phyloP scores from a whole-genome alignment of 30 jellyfish, hydroid and myxozoan genomes.

The Chrysaora quinquecirrha region DNA sequence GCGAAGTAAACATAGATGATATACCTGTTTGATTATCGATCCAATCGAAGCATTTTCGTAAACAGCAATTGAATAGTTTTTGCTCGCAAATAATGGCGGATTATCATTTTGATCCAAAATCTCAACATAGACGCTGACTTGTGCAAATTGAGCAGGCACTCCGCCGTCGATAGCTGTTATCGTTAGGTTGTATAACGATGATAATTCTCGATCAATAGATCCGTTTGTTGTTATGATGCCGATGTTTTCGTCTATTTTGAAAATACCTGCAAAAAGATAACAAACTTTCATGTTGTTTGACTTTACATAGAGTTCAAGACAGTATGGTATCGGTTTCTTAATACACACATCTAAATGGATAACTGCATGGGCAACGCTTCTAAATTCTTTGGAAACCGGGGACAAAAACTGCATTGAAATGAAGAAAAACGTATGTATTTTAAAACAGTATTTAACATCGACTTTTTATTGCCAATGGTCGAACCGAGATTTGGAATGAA shows the following conservation, averaged over 20 bases:
- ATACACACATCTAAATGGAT: too few species aligned
- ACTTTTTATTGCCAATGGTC: too few species aligned
- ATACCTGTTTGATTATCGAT: constrained; percentile 19
- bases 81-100: constrained; percentile 59
- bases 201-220: constrained; percentile 74
- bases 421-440: too few species aligned
- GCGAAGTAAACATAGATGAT: too few species aligned
- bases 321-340: too few species aligned
- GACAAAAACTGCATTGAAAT: too few species aligned
- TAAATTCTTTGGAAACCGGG: too few species aligned
- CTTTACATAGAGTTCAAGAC: too few species aligned
- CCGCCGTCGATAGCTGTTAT: constrained; percentile 80
- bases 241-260: constrained; percentile 39
- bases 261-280: constrained; percentile 21
- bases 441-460: too few species aligned
- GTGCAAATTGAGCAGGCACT: constrained; percentile 52
- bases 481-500: too few species aligned
- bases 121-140: constrained; percentile 11
- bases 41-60: constrained; percentile 52
- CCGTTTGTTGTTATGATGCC: constrained; percentile 61
- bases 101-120: constrained; percentile 83
- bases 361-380: too few species aligned
- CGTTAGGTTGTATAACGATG: constrained; percentile 46
- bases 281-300: too few species aligned
- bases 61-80: constrained; percentile 8